Base-by-base conservation (phyloP, 2,888 invertebrate species). In the Eupithecia exiguata region DNA sequence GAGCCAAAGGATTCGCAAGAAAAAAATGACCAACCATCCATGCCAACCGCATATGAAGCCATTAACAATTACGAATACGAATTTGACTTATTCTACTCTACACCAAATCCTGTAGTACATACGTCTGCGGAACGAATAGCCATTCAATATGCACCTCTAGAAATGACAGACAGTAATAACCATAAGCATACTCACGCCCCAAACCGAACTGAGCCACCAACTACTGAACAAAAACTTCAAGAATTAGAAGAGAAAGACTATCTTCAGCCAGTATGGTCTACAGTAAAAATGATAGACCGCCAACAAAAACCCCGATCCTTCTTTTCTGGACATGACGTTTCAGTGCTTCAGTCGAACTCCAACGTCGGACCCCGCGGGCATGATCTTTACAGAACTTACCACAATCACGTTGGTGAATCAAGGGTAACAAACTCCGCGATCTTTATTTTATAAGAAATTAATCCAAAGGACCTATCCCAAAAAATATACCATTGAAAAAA, bases 221-320 rank as follows among this genome's bases (percentile, higher is more conserved):
- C 0, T 35, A 49, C 3, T 0, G n/a, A 43, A 9, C 16, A 14
- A 46, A 62, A 58, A 38, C 35, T 3, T 7, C 30, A 30, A n/a
- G 74, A 68, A n/a, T 21, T 30, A 30, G 58, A 46, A 65, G 49
- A 36, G 30, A 82, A 82, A 71, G 38, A 80, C 6, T 77, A 85
- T 69, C 77, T 88, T 40, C 88, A 89, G 65, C 88, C 89, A 6
- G 78, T 75, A 21, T 70, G 78, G 35, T 25, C 67, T 18, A 62
- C 74, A 36, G 72, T 62, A 35, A 66, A 68, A 14, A 73, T 71
- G 1, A 5, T 35, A n/a, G 40, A 40, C 1, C 68, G 72, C 10
- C 21, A 72, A 16, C 74, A 74, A 21, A 77, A 66, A 5, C 69
- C 72, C 10, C 82, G 80, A 43, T 82, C 83, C 14, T 84, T 80